Percentiles rank a stretch among this genome's conserved stretches.
Evolutionary conservation across 2,888 invertebrate species (phyloP).

Genomic region (Galerucella nymphaeae): DNA sequence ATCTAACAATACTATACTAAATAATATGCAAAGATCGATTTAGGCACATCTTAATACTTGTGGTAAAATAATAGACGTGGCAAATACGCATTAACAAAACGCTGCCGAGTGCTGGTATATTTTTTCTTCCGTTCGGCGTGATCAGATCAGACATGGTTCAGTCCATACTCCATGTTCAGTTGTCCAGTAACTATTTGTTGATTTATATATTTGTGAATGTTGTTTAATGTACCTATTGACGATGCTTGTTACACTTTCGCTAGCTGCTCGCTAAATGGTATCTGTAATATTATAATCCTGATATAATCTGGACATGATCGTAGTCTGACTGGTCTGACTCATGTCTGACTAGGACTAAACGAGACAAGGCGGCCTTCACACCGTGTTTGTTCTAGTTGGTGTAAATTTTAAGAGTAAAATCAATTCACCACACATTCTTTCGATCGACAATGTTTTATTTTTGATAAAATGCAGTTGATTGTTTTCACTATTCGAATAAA

Average conservation of each 20-base stretch:
- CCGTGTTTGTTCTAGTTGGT: neutral
- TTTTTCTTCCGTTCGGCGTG: too few species aligned
- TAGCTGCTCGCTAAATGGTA: too few species aligned
- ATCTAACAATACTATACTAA: too few species aligned
- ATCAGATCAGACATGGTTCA: too few species aligned
- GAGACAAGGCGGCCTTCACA: constrained; percentile 1
- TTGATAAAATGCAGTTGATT: neutral
- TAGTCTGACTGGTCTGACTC: neutral
- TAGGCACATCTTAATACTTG: neutral
- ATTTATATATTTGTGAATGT: too few species aligned
- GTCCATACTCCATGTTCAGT: too few species aligned
- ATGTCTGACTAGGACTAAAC: neutral
- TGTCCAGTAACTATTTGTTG: too few species aligned
- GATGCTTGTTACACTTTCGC: too few species aligned
- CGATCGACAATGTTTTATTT: neutral
- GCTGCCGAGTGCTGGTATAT: neutral
- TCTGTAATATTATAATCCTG: too few species aligned
- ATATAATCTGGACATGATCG: neutral
- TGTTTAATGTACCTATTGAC: too few species aligned
- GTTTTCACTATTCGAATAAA: neutral
- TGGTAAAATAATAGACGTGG: neutral
- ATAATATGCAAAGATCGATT: too few species aligned
- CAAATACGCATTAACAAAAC: constrained; percentile 1
- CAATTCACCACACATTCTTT: neutral
- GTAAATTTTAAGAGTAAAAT: neutral